Evolutionary conservation across 2,113 vertebrate genomes (phyloP).

Genomic region (Corydoras sp.): DNA sequence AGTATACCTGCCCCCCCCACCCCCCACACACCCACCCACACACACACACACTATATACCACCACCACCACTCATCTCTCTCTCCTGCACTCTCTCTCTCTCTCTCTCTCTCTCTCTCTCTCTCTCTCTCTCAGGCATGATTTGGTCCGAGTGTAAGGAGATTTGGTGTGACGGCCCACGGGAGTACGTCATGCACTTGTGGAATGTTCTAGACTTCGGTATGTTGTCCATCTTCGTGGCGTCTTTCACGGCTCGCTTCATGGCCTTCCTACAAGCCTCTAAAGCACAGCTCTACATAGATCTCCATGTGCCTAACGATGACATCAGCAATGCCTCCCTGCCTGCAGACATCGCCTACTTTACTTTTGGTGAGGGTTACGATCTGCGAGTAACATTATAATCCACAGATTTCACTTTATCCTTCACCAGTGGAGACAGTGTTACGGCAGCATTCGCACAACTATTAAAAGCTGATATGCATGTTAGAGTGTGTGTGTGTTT

Average conservation of each 20-base stretch:
- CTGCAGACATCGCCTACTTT: slow-evolving; percentile 90
- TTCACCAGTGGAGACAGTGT: neutral
- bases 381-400: neutral
- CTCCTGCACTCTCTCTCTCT: neutral
- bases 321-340: slow-evolving; percentile 81
- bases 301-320: slow-evolving; percentile 78
- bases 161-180: slow-evolving; percentile 89
- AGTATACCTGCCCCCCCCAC: too few species aligned
- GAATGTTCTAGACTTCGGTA: slow-evolving; percentile 94
- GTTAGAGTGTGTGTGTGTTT: too few species aligned
- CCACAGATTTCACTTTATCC: neutral
- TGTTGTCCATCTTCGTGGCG: slow-evolving; percentile 93
- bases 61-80: too few species aligned
- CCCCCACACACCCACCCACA: too few species aligned
- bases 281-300: slow-evolving; percentile 91
- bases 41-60: too few species aligned
- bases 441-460: too few species aligned
- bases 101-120: slow-evolving; percentile 7
- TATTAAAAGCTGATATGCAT: too few species aligned
- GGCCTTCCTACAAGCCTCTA: slow-evolving; percentile 91
- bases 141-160: slow-evolving; percentile 96
- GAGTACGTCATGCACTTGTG: slow-evolving; percentile 91
- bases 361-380: slow-evolving; percentile 76
- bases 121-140: slow-evolving; percentile 79
- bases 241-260: slow-evolving; percentile 93